Percentiles rank a stretch among this genome's conserved stretches.
Conservation (phyloP, 2,888 invertebrate species). For the Drosophila kuntzei region DNA sequence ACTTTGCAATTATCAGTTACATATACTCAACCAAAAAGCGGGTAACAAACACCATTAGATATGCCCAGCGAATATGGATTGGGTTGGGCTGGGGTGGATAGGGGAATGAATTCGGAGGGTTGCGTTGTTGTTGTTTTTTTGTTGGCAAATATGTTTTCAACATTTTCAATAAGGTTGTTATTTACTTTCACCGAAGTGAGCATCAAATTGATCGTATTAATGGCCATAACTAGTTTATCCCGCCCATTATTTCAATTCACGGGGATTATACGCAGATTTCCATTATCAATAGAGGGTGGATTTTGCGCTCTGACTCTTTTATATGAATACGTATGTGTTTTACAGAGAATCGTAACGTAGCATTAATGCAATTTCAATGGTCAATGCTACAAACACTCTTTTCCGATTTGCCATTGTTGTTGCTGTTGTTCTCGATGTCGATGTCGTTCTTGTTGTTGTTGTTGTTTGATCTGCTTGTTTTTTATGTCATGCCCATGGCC, state of each 20-base stretch:
- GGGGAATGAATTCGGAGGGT: conserved; percentile 24
- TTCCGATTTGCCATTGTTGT: conserved; percentile 79
- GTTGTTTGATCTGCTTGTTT: conserved; percentile 77
- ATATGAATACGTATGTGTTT: no score
- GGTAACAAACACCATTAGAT: conserved; percentile 66
- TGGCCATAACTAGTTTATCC: conserved; percentile 86
- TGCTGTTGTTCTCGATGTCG: conserved; percentile 19
- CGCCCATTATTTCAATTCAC: conserved; percentile 85
- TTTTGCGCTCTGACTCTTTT: conserved; percentile 10
- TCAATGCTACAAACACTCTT: conserved; percentile 78
- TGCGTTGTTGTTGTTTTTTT: conserved; percentile 7
- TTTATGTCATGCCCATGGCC: conserved; percentile 59
- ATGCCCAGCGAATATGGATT: conserved; percentile 17
- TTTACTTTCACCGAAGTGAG: conserved; percentile 84
- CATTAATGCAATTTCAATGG: conserved; percentile 84
- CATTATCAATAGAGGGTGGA: conserved; percentile 72
- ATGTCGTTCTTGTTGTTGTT: conserved; percentile 35
- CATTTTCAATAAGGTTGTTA: conserved; percentile 82
- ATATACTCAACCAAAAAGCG: conserved; percentile 61
- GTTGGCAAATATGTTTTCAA: conserved; percentile 59
- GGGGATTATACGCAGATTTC: conserved; percentile 84
- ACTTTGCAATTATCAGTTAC: conserved; percentile 78
- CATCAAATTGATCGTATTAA: conserved; percentile 86
- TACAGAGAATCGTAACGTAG: conserved; percentile 42
- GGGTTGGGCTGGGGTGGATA: background rate